Conservation (phyloP, 2,113 vertebrate species). For the Eleginops maclovinus region DNA sequence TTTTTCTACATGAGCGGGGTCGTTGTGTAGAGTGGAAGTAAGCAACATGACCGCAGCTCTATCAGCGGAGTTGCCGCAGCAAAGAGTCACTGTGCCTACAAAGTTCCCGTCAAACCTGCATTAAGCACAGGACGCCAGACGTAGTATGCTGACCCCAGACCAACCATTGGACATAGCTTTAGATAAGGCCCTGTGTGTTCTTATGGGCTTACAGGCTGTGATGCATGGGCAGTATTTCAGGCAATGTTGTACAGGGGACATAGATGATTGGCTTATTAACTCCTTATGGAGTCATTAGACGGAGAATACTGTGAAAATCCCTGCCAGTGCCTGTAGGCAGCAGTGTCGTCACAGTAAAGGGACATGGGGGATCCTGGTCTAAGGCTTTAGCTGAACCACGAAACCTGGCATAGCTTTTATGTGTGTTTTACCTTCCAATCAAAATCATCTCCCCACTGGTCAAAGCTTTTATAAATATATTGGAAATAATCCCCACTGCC, state of each 20-base stretch:
- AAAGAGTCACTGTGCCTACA: slow-evolving; percentile 33
- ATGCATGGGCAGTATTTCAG: slow-evolving; percentile 64
- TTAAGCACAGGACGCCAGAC: slow-evolving; percentile 45
- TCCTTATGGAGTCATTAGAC: slow-evolving; percentile 31
- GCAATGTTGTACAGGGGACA: slow-evolving; percentile 49
- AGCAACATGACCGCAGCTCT: slow-evolving; percentile 39
- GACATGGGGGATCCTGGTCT: slow-evolving; percentile 44
- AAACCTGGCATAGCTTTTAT: slow-evolving; percentile 4
- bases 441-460: slow-evolving; percentile 34
- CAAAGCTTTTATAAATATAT: slow-evolving; percentile 54
- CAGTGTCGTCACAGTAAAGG: slow-evolving; percentile 61
- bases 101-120: slow-evolving; percentile 29
- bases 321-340: slow-evolving; percentile 48
- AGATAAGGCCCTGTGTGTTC: slow-evolving; percentile 62
- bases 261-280: slow-evolving; percentile 32
- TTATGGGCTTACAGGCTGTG: slow-evolving; percentile 53
- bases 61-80: slow-evolving; percentile 15
- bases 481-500: slow-evolving; percentile 53
- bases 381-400: slow-evolving; percentile 46
- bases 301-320: slow-evolving; percentile 47
- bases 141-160: slow-evolving; percentile 32
- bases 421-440: slow-evolving; percentile 54
- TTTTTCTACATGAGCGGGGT: slow-evolving; percentile 28
- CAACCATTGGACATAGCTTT: slow-evolving; percentile 23
- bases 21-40: slow-evolving; percentile 37